phyloP scores from a whole-genome alignment of 2,888 invertebrate species.

The Athalia rosae region DNA sequence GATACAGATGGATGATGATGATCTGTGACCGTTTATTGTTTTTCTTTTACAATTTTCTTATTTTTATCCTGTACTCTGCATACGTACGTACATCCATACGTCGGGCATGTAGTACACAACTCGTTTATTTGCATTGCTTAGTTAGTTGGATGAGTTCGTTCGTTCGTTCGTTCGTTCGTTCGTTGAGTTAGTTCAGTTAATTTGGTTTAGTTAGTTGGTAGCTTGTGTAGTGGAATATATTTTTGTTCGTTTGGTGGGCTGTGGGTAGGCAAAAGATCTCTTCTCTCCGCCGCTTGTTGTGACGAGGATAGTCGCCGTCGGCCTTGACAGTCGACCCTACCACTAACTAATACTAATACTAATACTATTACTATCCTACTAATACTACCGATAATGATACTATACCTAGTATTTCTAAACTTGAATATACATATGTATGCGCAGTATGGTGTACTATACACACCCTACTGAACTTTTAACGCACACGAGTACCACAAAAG shows the following conservation, averaged over 20 bases:
- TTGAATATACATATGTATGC: no score
- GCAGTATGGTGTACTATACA: no score
- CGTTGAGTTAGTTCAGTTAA: neutral
- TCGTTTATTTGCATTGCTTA: no score
- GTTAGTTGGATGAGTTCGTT: no score
- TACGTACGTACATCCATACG: no score
- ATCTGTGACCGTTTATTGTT: no score
- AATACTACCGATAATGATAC: slow-evolving; percentile 10
- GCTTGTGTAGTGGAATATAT: slow-evolving; percentile 17
- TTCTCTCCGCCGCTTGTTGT: slow-evolving; percentile 15
- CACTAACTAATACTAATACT: slow-evolving; percentile 33
- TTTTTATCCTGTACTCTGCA: no score
- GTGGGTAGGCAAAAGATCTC: slow-evolving; percentile 32
- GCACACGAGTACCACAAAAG: no score
- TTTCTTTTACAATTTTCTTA: no score
- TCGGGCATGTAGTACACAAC: no score
- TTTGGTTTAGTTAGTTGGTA: neutral
- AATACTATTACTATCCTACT: neutral
- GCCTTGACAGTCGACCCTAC: slow-evolving; percentile 70
- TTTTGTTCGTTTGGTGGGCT: slow-evolving; percentile 34
- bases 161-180: neutral
- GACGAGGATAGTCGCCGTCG: slow-evolving; percentile 35
- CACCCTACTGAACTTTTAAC: no score
- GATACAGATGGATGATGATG: no score
- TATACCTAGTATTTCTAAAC: neutral